These are phyloP conservation scores for Drepana arcuata DNA, from an alignment of 1,140 invertebrate species.

Conservation along the genomic window DNA sequence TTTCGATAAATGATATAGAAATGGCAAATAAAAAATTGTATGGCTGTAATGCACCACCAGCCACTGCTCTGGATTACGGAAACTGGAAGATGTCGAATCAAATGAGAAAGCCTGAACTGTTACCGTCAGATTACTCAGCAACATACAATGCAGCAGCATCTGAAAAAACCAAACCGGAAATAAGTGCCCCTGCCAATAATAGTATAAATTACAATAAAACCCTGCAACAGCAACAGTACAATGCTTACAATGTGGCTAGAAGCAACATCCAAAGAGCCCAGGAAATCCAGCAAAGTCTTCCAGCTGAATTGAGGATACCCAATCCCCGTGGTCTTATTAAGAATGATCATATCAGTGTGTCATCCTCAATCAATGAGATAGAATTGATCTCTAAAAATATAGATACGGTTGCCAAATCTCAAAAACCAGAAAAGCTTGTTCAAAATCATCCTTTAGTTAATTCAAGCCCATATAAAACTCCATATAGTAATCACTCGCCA, in stretches of 20 bases:
- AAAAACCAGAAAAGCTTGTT: slow-evolving; percentile 43
- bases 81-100: slow-evolving; percentile 55
- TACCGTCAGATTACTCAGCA: slow-evolving; percentile 49
- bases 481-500: slow-evolving; percentile 46
- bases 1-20: slow-evolving; percentile 57
- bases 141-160: slow-evolving; percentile 30
- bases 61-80: slow-evolving; percentile 46
- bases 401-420: slow-evolving; percentile 35
- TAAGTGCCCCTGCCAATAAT: slow-evolving; percentile 21
- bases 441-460: slow-evolving; percentile 45
- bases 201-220: slow-evolving; percentile 51
- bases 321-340: slow-evolving; percentile 47
- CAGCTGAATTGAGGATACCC: slow-evolving; percentile 47
- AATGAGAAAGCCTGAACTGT: slow-evolving; percentile 40
- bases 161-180: slow-evolving; percentile 37
- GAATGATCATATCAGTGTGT: slow-evolving; percentile 29
- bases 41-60: slow-evolving; percentile 26
- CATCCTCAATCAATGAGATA: slow-evolving; percentile 25
- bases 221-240: slow-evolving; percentile 41
- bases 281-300: slow-evolving; percentile 40
- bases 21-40: slow-evolving; percentile 58
- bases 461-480: slow-evolving; percentile 51
- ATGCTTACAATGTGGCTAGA: slow-evolving; percentile 38
- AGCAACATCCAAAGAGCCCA: slow-evolving; percentile 31
- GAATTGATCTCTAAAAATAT: slow-evolving; percentile 34